phyloP scores from a whole-genome alignment of 1,140 invertebrate genomes.

The Drosophila bipectinata region DNA sequence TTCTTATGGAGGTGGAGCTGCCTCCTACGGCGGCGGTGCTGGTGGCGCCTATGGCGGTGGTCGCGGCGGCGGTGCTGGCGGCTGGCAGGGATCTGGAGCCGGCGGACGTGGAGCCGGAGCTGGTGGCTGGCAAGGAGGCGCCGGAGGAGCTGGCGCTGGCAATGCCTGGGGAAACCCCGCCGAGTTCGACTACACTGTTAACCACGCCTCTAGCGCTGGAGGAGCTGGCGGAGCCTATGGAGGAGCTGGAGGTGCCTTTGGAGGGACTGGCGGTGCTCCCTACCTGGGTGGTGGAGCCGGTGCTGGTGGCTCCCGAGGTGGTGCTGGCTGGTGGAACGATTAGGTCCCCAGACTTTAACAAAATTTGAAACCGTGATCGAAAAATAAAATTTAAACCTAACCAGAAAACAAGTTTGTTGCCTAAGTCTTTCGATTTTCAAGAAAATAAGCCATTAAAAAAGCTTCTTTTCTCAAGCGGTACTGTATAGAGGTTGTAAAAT shows the following conservation, averaged over 20 bases:
- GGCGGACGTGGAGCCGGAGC: slow-evolving; percentile 28
- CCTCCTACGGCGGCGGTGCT: slow-evolving; percentile 30
- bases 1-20: slow-evolving; percentile 32
- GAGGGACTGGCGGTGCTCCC: slow-evolving; percentile 53
- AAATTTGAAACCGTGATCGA: slow-evolving; percentile 6
- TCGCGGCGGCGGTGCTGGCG: slow-evolving; percentile 35
- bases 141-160: slow-evolving; percentile 53
- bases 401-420: background rate
- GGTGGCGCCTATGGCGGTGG: slow-evolving; percentile 34
- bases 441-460: background rate
- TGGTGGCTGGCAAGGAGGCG: slow-evolving; percentile 52
- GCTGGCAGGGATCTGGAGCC: slow-evolving; percentile 47
- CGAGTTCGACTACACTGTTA: slow-evolving; percentile 68
- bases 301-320: slow-evolving; percentile 51
- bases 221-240: slow-evolving; percentile 26
- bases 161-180: slow-evolving; percentile 69
- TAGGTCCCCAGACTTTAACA: slow-evolving; percentile 10
- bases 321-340: slow-evolving; percentile 74
- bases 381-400: slow-evolving; percentile 3
- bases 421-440: slow-evolving; percentile 1
- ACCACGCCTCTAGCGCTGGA: slow-evolving; percentile 27
- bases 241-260: slow-evolving; percentile 15
- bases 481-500: too few species aligned
- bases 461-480: background rate
- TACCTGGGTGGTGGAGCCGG: slow-evolving; percentile 14